Evolutionary conservation across 2,797 vertebrate genomes (phyloP).

Genomic region (Sebastes diaconus): DNA sequence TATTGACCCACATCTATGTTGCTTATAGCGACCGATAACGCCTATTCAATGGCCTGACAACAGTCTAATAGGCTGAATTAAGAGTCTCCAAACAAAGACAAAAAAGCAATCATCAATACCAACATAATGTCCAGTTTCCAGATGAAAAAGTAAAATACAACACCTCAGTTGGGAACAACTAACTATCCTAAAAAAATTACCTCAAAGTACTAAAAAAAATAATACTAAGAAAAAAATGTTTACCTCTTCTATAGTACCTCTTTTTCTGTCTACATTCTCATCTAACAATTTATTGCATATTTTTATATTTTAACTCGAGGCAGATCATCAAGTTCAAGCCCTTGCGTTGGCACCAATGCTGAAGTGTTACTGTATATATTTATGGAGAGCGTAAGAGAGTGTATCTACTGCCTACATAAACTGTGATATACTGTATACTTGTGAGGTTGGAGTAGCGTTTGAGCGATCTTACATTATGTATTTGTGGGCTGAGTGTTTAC

Average conservation of each 20-base stretch:
- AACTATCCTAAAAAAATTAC: background rate
- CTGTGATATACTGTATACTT: constrained; percentile 21
- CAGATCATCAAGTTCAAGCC: constrained; percentile 12
- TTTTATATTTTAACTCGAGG: background rate
- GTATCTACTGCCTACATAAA: constrained; percentile 21
- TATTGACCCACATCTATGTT: too few species aligned
- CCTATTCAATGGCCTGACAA: too few species aligned
- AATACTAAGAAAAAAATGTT: background rate
- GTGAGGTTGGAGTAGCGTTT: constrained; percentile 20
- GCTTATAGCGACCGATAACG: too few species aligned
- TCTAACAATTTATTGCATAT: background rate
- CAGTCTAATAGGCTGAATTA: too few species aligned
- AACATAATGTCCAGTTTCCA: background rate
- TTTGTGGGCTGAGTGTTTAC: constrained; percentile 36
- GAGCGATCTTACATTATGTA: constrained; percentile 22
- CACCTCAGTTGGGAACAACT: background rate
- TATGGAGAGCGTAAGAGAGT: background rate
- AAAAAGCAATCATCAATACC: background rate
- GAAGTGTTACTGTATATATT: constrained; percentile 38
- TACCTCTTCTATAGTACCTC: background rate
- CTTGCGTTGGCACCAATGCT: constrained; percentile 1
- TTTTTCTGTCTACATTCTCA: background rate
- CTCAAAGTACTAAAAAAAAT: background rate
- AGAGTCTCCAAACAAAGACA: background rate
- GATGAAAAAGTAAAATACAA: background rate